phyloP scores from a whole-genome alignment of 2,888 invertebrate species.

The Lithophane ornitopus region DNA sequence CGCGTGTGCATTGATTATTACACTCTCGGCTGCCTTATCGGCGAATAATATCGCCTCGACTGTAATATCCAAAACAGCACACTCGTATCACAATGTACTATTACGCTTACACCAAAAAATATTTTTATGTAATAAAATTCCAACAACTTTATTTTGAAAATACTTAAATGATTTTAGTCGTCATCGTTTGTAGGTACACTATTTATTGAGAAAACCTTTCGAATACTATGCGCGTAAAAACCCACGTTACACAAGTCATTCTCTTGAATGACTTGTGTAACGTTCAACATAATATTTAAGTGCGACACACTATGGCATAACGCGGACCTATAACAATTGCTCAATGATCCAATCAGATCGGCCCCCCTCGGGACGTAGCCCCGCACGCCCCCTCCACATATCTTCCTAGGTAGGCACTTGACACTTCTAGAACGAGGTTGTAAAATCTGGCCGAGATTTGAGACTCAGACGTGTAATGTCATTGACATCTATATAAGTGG shows the following conservation, averaged over 20 bases:
- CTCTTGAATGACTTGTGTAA: too few species aligned
- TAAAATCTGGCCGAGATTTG: constrained; percentile 42
- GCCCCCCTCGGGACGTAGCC: constrained; percentile 55
- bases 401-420: constrained; percentile 62
- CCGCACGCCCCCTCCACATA: constrained; percentile 36
- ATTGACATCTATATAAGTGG: constrained; percentile 26
- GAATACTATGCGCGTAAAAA: constrained; percentile 30
- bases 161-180: too few species aligned
- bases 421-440: constrained; percentile 70
- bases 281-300: background rate
- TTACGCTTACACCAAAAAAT: too few species aligned
- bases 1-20: too few species aligned
- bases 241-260: background rate
- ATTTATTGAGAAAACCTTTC: background rate
- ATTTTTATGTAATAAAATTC: too few species aligned
- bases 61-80: too few species aligned
- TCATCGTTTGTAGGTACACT: too few species aligned
- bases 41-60: too few species aligned
- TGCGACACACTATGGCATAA: constrained; percentile 72
- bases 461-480: constrained; percentile 29
- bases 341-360: constrained; percentile 85
- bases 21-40: too few species aligned
- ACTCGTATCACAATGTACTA: too few species aligned
- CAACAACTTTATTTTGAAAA: too few species aligned
- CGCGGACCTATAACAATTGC: constrained; percentile 78